Base-by-base conservation (phyloP, 2,797 vertebrate species). In the Vespertilio murinus region DNA sequence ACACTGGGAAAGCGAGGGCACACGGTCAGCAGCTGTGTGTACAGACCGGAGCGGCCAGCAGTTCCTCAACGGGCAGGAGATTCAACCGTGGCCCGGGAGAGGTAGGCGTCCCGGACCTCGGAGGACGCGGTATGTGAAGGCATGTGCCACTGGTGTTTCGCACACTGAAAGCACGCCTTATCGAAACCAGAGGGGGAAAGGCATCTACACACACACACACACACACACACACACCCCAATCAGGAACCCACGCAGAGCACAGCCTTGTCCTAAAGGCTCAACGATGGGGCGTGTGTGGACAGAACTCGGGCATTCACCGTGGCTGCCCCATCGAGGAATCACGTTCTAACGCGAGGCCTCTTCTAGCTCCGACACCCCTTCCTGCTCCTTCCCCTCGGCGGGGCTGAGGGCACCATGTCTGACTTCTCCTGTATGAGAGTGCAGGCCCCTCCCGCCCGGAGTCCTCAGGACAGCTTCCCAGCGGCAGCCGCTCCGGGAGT, bases 1-100 rank as follows among this genome's bases (percentile, higher is more conserved):
- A 97, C 95, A 98, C 99, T 99, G 97, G 0, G 52, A 12, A 83
- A 38, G 25, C 14, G 12, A 40, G 17, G 23, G n/a, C 5, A 33
- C 18, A 4, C 28, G 1, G 25, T 84, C 49, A 87, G 23, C 7
- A 33, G 59, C 61, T 28, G 7, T 1, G 14, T 5, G 7, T 0
- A 3, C 17, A n/a, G 42, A 16, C 75, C 11, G 38, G 74, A 17
- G 4, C 67, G 56, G 45, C 33, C 11, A 40, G 10, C 28, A 13
- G 35, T 12, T 18, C 38, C 22, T 42, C 16, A 7, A 5, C 1
- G 22, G 10, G 6, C 59, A 69, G 73, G 28, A 10, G 49, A 11
- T n/a, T 35, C 14, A 28, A 35, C 0, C 0, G 33, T 0, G 2
- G 65, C 4, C 45, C 18, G 0, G 4, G 8, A 77, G 28, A 30